Base-by-base conservation (phyloP, 92 coral and sea anemone species). In the Zoanthus solanderi region DNA sequence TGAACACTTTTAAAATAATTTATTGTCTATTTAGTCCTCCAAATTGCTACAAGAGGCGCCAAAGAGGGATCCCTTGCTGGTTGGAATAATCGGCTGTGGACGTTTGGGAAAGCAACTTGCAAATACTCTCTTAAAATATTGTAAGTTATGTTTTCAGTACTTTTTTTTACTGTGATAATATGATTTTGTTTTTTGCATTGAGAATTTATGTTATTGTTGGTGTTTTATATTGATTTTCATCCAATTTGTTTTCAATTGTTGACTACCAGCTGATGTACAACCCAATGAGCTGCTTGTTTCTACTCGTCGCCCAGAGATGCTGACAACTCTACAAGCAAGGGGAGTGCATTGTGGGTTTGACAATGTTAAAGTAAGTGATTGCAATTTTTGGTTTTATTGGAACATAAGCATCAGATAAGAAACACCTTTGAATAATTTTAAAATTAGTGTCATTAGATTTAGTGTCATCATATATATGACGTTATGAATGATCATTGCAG, bases 51-150 rank as follows among this genome's bases (percentile, higher is more conserved):
- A 95, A 88, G 96, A 95, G 65, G 94, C 95, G 2, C 95, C 98
- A 23, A 92, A 90, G 84, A 89, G 96, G 69, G 93, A 94, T 85
- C 97, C 98, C 57, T 16, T 97, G 74, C 88, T 95, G 71, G 95
- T 97, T 71, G 99, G 99, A 17, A 93, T 97, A 57, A 95, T 97
- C 86, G 99, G 99, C 4, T 95, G 98, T 89, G 99, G 99, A 29
- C 90, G 99, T 18, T 88, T 97, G 71, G 99, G 99, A 67, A 95
- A 92, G 78, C 98, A 95, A 48, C 87, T 97, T n/a, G 98, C 98
- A 17, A 92, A 88, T 48, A 93, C 98, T 2, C 89, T 97, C 16
- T 84, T 97, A 71, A 94, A 95, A 79, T 94, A 92, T 83, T 90
- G 99, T 97, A 54, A 93, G 98, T 90, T 45, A n/a, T 45, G 12